Base-by-base conservation (phyloP, 2,888 invertebrate genomes). In the Mythimna pallens region DNA sequence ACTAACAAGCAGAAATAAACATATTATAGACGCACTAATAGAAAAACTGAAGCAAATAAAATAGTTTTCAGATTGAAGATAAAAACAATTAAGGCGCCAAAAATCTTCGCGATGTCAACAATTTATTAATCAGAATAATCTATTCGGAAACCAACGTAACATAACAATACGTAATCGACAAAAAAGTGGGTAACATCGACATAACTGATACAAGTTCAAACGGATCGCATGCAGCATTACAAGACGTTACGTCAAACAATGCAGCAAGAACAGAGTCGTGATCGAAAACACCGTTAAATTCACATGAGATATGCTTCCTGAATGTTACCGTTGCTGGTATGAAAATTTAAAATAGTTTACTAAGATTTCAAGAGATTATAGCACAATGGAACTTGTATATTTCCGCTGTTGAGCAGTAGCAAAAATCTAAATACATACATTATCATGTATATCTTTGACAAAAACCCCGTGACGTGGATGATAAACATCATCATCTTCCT, bases 201-300 rank as follows among this genome's bases (percentile, higher is more conserved):
- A 80, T 80, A 84, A 82, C 78, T 59, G 77, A 81, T 67, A 72
- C 81, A 86, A 86, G 85, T 88, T 86, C 83, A 85, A 76, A 82
- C 52, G 67, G 70, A 78, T 85, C 80, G 78, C 85, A 86, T 87
- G 86, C 85, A 69, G 81, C 34, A 85, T 62, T 77, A 78, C 47
- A 9, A 77, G 78, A 75, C 81, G 83, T 89, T 89, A 89, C 88
- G 85, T 89, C 85, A 87, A 87, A 91, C 88, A 90, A 90, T 89
- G 78, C 83, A 72, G 73, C 76, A 80, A 77, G 81, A 78, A 81
- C 85, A 79, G 81, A 85, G 82, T 88, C 88, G 88, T 92, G 89
- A 89, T 88, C 84, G 83, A 84, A 84, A 82, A 82, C 82, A 85
- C 91, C 89, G 92, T 92, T 92, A 89, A 90, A 90, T 87, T 89